phyloP scores from a whole-genome alignment of 2,113 vertebrate genomes.

The Ia io region DNA sequence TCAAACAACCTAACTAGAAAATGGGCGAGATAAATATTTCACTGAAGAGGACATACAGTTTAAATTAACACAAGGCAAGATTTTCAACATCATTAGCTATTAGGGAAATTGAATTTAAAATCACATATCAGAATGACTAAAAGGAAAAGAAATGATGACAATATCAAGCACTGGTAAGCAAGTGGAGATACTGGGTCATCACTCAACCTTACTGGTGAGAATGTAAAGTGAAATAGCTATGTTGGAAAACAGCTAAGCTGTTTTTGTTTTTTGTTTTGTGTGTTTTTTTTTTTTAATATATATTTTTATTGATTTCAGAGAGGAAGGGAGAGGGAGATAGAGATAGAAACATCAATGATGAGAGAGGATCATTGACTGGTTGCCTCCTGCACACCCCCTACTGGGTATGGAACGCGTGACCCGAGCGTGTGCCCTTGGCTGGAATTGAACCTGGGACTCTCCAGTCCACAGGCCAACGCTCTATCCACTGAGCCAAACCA shows the following conservation, averaged over 20 bases:
- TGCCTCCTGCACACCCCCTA: too few species aligned
- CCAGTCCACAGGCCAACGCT: too few species aligned
- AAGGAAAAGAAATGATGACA: background rate
- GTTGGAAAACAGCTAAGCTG: background rate
- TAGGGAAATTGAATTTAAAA: background rate
- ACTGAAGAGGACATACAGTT: background rate
- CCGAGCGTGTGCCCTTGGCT: too few species aligned
- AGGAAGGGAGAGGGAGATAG: too few species aligned
- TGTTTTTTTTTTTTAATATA: background rate
- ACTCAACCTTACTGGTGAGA: background rate
- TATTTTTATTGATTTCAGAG: too few species aligned
- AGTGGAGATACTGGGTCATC: background rate
- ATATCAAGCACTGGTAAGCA: background rate
- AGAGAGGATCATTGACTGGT: too few species aligned
- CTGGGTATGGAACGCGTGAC: rapidly evolving
- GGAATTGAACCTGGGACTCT: too few species aligned
- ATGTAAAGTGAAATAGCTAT: background rate
- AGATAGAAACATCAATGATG: too few species aligned
- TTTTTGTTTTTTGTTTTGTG: background rate
- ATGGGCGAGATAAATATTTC: background rate
- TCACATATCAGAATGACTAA: background rate
- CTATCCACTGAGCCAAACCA: too few species aligned
- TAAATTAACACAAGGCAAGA: background rate
- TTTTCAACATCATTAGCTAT: background rate
- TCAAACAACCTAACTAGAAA: background rate